Conservation (phyloP, 2,113 vertebrate genomes). For the Falco punctatus region DNA sequence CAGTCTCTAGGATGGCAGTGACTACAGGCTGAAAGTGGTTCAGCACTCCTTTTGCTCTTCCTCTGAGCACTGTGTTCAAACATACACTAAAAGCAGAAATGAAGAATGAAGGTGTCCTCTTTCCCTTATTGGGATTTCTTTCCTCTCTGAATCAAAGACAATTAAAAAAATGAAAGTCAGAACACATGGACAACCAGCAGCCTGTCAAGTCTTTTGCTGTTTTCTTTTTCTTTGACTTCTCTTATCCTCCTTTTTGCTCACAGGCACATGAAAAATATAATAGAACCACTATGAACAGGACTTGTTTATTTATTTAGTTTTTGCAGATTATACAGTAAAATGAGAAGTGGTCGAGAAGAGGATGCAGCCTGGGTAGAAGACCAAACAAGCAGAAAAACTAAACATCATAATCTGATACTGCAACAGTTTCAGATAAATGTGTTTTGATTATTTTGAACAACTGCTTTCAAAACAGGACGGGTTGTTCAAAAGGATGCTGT, state of each 20-base stretch:
- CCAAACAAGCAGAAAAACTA: neutral
- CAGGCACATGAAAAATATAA: neutral
- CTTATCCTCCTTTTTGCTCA: neutral
- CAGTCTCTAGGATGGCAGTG: neutral
- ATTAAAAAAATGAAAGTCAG: neutral
- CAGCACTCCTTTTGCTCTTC: neutral
- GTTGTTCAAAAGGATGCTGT: conserved; percentile 18
- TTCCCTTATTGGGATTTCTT: neutral
- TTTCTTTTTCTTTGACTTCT: neutral
- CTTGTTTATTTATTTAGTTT: neutral
- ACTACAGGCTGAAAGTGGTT: neutral
- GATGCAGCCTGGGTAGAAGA: neutral
- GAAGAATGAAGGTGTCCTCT: neutral
- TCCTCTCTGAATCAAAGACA: neutral
- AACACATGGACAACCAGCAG: neutral
- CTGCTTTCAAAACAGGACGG: conserved; percentile 22
- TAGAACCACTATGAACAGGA: neutral
- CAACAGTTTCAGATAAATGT: neutral
- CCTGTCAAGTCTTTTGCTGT: neutral
- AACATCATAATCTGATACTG: neutral
- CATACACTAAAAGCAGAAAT: neutral
- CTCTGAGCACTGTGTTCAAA: neutral
- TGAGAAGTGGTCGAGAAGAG: neutral
- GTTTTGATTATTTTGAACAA: conserved; percentile 12
- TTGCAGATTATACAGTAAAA: neutral